Conservation (phyloP, 2,113 vertebrate species). For the Ardeotis arabs region DNA sequence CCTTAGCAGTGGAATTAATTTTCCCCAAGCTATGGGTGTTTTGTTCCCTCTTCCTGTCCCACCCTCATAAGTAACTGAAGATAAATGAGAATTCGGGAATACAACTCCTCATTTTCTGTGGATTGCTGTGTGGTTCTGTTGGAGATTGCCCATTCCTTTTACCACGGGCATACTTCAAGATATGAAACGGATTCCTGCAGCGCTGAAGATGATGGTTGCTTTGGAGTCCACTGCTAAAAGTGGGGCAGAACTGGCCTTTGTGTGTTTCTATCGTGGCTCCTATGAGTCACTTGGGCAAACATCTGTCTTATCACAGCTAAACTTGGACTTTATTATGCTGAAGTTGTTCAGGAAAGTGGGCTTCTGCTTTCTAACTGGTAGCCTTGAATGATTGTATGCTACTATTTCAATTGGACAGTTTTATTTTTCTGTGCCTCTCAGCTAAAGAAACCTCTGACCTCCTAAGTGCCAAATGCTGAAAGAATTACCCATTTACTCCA, state of each 20-base stretch:
- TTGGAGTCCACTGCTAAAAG: not conserved
- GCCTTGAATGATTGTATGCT: not conserved
- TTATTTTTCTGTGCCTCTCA: not conserved
- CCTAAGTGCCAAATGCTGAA: not conserved
- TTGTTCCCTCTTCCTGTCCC: not conserved
- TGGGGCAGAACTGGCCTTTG: not conserved
- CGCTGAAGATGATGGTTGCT: not conserved
- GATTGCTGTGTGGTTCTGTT: not conserved
- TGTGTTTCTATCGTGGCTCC: not conserved
- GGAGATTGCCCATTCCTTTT: not conserved
- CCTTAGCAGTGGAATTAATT: not conserved
- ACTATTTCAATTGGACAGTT: not conserved
- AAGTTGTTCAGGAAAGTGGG: not conserved
- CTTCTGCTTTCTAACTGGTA: not conserved
- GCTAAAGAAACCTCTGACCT: slow-evolving; percentile 21
- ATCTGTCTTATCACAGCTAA: not conserved
- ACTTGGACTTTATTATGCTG: not conserved
- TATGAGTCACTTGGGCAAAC: not conserved
- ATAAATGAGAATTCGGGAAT: not conserved
- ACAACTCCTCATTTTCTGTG: not conserved
- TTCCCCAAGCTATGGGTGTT: not conserved
- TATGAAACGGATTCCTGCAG: not conserved
- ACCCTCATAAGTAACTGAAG: not conserved
- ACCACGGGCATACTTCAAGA: not conserved
- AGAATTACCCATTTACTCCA: not conserved